These are phyloP conservation scores for Drosophila monieri DNA, from an alignment of 2,888 invertebrate species.

Conservation along the genomic window DNA sequence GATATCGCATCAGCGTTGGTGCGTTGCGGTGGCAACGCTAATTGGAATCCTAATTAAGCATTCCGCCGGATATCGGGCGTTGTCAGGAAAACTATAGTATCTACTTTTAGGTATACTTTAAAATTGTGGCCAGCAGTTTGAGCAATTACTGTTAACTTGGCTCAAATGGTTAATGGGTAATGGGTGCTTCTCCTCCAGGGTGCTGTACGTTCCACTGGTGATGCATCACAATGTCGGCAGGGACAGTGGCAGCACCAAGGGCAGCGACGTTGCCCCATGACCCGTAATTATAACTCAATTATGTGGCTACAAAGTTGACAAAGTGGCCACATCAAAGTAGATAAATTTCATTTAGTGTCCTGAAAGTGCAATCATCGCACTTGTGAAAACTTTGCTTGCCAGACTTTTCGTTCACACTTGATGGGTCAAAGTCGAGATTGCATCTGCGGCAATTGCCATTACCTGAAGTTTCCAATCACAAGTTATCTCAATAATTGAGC, in stretches of 20 bases:
- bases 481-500: slow-evolving; percentile 39
- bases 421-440: slow-evolving; percentile 38
- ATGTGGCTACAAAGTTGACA: slow-evolving; percentile 60
- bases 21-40: slow-evolving; percentile 53
- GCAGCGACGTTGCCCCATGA: background rate
- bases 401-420: slow-evolving; percentile 25
- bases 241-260: background rate
- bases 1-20: slow-evolving; percentile 56
- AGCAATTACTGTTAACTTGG: slow-evolving; percentile 61
- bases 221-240: slow-evolving; percentile 25
- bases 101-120: slow-evolving; percentile 18
- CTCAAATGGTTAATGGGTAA: slow-evolving; percentile 12
- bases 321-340: slow-evolving; percentile 32
- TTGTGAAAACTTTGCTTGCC: slow-evolving; percentile 19
- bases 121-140: slow-evolving; percentile 23
- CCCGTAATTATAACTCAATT: slow-evolving; percentile 67
- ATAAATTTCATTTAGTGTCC: slow-evolving; percentile 42
- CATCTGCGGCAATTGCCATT: slow-evolving; percentile 33
- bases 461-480: slow-evolving; percentile 45
- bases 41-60: slow-evolving; percentile 70
- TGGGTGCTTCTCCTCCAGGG: slow-evolving; percentile 4
- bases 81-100: slow-evolving; percentile 23
- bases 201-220: slow-evolving; percentile 50
- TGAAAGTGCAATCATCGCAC: slow-evolving; percentile 40
- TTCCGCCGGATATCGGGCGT: slow-evolving; percentile 17